These are phyloP conservation scores for Rotaria socialis DNA, from an alignment of 2,888 invertebrate species.

Conservation along the genomic window DNA sequence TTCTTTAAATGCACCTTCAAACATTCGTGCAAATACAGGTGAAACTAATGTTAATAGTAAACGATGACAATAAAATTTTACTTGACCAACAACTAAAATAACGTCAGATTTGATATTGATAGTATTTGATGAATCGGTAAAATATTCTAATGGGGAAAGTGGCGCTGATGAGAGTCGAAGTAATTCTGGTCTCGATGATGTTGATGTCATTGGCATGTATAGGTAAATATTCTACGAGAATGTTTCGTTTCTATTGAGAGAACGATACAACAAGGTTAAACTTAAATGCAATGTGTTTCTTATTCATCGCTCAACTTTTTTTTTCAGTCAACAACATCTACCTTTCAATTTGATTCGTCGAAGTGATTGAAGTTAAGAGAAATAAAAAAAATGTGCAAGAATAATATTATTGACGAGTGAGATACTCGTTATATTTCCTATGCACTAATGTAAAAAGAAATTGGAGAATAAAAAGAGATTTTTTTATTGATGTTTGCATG, in stretches of 20 bases:
- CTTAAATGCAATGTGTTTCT: not conserved
- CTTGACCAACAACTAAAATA: not conserved
- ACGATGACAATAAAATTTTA: constrained; percentile 23
- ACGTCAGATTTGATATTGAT: not conserved
- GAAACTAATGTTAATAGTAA: constrained; percentile 20
- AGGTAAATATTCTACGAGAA: not conserved
- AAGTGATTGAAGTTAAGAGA: not conserved
- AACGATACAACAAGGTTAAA: constrained; percentile 13
- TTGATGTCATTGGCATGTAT: not conserved
- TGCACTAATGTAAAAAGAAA: not conserved
- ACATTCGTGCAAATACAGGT: constrained; percentile 20
- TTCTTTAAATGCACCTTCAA: constrained; percentile 27
- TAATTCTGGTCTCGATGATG: not conserved
- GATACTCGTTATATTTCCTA: not conserved
- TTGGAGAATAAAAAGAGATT: not conserved
- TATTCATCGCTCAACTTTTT: not conserved
- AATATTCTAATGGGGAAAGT: constrained; percentile 20
- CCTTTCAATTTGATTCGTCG: not conserved
- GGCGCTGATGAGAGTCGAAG: not conserved
- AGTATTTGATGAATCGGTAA: not conserved
- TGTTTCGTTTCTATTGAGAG: not conserved
- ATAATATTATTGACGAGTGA: not conserved
- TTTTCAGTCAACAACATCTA: not conserved
- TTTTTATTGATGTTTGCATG: not conserved
- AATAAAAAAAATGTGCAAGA: not conserved